These are phyloP conservation scores for Pentamera pediparva DNA, from an alignment of 53 echinoderm and acorn worm species.

Conservation along the genomic window DNA sequence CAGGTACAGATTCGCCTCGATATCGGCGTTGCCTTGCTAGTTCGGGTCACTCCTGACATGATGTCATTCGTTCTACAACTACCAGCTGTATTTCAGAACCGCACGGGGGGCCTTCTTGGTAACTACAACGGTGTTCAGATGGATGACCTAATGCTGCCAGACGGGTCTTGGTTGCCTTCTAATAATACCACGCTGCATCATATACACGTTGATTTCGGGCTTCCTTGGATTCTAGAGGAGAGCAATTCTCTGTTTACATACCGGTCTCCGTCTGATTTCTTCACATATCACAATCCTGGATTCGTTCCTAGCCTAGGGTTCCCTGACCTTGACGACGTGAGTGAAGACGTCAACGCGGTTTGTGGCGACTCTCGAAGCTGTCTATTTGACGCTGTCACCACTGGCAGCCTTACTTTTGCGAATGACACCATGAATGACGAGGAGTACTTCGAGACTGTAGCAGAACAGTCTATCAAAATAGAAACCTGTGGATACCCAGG, in stretches of 20 bases:
- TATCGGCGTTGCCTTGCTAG: conserved; percentile 33
- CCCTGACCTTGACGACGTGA: conserved; percentile 32
- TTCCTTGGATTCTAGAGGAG: conserved; percentile 39
- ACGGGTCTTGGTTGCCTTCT: conserved; percentile 26
- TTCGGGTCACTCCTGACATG: conserved; percentile 28
- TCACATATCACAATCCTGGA: conserved; percentile 23
- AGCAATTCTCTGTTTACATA: conserved; percentile 47
- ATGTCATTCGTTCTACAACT: conserved; percentile 58
- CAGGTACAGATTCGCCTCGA: not conserved
- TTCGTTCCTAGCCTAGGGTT: conserved; percentile 38
- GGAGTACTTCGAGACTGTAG: conserved; percentile 2
- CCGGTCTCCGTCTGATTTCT: conserved; percentile 45
- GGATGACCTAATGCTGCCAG: conserved; percentile 42
- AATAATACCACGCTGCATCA: conserved; percentile 4
- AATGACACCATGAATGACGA: conserved; percentile 31
- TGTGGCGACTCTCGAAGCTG: conserved; percentile 47
- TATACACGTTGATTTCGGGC: conserved; percentile 37
- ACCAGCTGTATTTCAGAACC: conserved; percentile 30
- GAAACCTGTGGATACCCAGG: conserved; percentile 53
- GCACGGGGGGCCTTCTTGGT: conserved; percentile 41
- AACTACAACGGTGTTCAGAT: conserved; percentile 44
- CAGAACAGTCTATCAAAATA: conserved; percentile 37
- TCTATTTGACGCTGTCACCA: conserved; percentile 33
- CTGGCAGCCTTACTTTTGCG: conserved; percentile 44
- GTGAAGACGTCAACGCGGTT: conserved; percentile 39